phyloP scores from a whole-genome alignment of 2,888 invertebrate genomes.

The Salticus scenicus region DNA sequence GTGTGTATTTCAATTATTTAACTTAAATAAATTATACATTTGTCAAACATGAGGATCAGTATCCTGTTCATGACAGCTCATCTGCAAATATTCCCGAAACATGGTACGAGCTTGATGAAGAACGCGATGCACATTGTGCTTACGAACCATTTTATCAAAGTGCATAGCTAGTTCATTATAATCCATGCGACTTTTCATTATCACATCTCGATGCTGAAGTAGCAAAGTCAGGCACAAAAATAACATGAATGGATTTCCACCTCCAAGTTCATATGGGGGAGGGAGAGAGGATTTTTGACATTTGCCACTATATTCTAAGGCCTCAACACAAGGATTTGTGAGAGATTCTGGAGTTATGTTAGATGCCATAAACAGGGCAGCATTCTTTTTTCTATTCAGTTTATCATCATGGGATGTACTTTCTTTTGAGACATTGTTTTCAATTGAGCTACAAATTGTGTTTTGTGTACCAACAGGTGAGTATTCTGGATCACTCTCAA shows the following conservation, averaged over 20 bases:
- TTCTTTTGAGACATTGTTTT: conserved; percentile 62
- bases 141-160: conserved; percentile 97
- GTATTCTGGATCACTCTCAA: conserved; percentile 52
- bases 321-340: conserved; percentile 80
- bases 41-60: conserved; percentile 63
- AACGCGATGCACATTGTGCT: conserved; percentile 93
- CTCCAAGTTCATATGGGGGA: conserved; percentile 90
- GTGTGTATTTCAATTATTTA: background rate
- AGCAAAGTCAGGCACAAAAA: conserved; percentile 94
- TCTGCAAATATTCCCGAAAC: conserved; percentile 91
- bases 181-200: conserved; percentile 93
- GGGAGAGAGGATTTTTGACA: conserved; percentile 79
- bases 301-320: conserved; percentile 76
- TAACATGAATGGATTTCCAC: conserved; percentile 97
- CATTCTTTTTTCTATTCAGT: conserved; percentile 26
- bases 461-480: conserved; percentile 28
- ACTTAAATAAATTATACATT: background rate
- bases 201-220: conserved; percentile 92
- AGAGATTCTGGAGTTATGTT: conserved; percentile 71
- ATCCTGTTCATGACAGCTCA: conserved; percentile 74
- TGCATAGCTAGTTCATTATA: conserved; percentile 99
- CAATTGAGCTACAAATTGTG: conserved; percentile 26
- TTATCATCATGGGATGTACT: conserved; percentile 43
- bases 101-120: conserved; percentile 92
- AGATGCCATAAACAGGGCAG: conserved; percentile 36